Conservation (phyloP, 2,797 vertebrate genomes). For the Echeneis naucrates region DNA sequence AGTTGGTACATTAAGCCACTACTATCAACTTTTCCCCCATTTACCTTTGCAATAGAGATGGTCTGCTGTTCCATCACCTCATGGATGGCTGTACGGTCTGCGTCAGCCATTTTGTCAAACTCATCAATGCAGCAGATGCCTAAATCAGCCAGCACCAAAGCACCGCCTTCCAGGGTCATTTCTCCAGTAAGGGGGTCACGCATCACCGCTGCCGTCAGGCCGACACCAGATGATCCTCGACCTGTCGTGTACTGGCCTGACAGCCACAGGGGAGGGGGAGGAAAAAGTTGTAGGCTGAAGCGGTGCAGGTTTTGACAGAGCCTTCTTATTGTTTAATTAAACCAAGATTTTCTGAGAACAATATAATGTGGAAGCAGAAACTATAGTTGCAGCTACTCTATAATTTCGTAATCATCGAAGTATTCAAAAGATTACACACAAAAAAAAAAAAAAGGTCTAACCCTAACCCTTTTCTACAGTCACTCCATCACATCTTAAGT, state of each 20-base stretch:
- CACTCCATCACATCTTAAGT: conserved; percentile 15
- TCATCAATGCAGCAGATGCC: conserved; percentile 96
- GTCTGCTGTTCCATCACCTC: conserved; percentile 98
- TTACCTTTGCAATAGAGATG: conserved; percentile 94
- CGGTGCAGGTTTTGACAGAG: too few species aligned
- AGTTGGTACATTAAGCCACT: neutral
- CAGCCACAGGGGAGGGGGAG: neutral
- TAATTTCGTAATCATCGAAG: neutral
- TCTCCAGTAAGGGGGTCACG: conserved; percentile 90
- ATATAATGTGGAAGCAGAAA: neutral
- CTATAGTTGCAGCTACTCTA: neutral
- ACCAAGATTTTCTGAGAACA: neutral
- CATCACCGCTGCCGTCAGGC: conserved; percentile 93
- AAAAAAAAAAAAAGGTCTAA: neutral
- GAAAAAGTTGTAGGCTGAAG: neutral
- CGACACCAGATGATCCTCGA: conserved; percentile 93
- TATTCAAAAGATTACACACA: neutral
- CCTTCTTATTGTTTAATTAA: too few species aligned
- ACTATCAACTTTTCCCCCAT: accelerated
- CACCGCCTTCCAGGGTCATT: conserved; percentile 92
- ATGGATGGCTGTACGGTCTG: conserved; percentile 93
- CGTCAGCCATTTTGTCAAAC: conserved; percentile 96
- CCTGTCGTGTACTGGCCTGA: conserved; percentile 95
- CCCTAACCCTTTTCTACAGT: neutral
- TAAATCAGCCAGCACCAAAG: conserved; percentile 91